Conservation (phyloP, 1,140 invertebrate species). For the Steinernema khuongi region DNA sequence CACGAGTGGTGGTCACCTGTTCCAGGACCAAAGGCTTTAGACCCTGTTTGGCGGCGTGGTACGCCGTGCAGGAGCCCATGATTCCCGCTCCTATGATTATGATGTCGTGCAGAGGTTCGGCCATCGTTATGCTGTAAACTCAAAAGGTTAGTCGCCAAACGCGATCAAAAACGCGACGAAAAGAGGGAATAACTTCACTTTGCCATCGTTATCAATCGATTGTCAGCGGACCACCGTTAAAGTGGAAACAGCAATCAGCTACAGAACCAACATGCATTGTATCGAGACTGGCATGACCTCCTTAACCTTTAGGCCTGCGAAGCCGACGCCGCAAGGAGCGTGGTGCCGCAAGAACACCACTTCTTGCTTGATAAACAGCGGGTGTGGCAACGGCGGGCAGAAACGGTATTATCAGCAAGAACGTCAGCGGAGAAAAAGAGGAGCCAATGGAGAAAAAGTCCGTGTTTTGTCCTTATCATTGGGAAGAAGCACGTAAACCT, state of each 20-base stretch:
- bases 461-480: too few species aligned
- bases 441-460: too few species aligned
- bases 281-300: neutral
- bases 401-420: too few species aligned
- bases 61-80: constrained; percentile 57
- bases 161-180: neutral
- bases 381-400: too few species aligned
- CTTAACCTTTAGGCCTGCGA: neutral
- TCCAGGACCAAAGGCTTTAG: constrained; percentile 54
- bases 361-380: neutral
- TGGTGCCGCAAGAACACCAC: neutral
- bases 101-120: constrained; percentile 40
- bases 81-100: constrained; percentile 59
- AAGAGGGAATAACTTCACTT: constrained; percentile 7
- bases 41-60: constrained; percentile 49
- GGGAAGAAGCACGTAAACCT: too few species aligned
- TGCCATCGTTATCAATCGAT: constrained; percentile 15
- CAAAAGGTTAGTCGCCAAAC: neutral
- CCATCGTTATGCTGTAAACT: neutral
- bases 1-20: constrained; percentile 47
- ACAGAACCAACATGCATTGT: neutral
- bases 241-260: neutral
- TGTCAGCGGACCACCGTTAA: neutral
- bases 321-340: neutral
- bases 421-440: too few species aligned